Conservation (phyloP, 2,888 invertebrate genomes). For the Pinctada fucata region DNA sequence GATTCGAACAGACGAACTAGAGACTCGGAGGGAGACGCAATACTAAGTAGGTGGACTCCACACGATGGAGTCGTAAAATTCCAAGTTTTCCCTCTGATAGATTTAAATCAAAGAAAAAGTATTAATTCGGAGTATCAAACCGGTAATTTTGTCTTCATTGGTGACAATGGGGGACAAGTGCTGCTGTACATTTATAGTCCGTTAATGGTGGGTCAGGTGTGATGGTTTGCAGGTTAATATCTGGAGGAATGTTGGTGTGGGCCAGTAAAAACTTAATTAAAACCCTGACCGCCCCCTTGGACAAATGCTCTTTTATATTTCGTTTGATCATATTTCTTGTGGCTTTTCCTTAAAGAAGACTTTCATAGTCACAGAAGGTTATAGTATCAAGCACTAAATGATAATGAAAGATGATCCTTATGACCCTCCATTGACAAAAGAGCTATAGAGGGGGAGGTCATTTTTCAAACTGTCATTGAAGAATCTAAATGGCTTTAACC, state of each 20-base stretch:
- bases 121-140: no score
- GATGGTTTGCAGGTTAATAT: background rate
- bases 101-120: no score
- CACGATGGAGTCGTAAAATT: background rate
- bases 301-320: background rate
- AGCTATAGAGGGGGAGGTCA: background rate
- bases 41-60: background rate
- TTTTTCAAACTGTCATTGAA: background rate
- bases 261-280: background rate
- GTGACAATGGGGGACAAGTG: background rate
- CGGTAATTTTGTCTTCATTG: no score
- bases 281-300: background rate
- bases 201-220: background rate
- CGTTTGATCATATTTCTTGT: background rate
- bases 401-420: conserved; percentile 7
- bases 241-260: background rate
- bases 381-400: background rate
- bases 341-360: background rate
- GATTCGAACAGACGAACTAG: no score
- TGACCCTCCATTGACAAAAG: conserved; percentile 12
- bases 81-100: background rate
- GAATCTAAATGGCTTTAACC: background rate
- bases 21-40: no score
- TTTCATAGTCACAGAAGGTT: background rate
- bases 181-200: background rate